Conservation (phyloP, 2,113 vertebrate genomes). For the Pongo pygmaeus region DNA sequence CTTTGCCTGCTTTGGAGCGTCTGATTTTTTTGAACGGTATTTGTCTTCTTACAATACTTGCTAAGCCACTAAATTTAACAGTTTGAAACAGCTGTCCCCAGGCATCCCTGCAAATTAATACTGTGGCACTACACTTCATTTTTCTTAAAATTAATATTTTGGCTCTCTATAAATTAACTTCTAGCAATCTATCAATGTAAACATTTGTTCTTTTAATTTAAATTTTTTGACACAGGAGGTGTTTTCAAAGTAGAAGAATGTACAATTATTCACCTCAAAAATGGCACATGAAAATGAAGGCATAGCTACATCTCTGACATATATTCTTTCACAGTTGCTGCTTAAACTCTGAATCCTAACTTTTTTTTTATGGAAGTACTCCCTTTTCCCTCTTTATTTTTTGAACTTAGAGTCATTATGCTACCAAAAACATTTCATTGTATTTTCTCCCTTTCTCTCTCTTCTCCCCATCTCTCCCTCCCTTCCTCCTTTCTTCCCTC, state of each 20-base stretch:
- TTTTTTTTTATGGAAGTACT: neutral
- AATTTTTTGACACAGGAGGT: neutral
- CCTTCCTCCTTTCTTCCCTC: neutral
- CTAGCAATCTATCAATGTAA: neutral
- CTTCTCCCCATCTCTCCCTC: neutral
- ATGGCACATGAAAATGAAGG: neutral
- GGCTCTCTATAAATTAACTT: neutral
- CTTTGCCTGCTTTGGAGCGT: neutral
- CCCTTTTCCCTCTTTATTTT: neutral
- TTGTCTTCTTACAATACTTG: neutral
- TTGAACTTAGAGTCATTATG: neutral
- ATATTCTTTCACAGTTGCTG: neutral
- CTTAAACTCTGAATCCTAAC: neutral
- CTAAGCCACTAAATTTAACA: neutral
- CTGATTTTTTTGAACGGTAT: neutral
- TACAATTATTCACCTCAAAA: neutral
- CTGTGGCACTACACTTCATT: neutral
- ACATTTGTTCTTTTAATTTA: conserved; percentile 13
- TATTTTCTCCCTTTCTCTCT: neutral
- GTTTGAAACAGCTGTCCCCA: neutral
- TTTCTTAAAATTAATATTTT: conserved; percentile 22
- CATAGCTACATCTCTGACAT: neutral
- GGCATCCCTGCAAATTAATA: neutral
- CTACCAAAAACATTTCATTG: neutral
- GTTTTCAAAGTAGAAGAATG: neutral